Conservation (phyloP, 2,113 vertebrate species). For the Rhinogobius similis region DNA sequence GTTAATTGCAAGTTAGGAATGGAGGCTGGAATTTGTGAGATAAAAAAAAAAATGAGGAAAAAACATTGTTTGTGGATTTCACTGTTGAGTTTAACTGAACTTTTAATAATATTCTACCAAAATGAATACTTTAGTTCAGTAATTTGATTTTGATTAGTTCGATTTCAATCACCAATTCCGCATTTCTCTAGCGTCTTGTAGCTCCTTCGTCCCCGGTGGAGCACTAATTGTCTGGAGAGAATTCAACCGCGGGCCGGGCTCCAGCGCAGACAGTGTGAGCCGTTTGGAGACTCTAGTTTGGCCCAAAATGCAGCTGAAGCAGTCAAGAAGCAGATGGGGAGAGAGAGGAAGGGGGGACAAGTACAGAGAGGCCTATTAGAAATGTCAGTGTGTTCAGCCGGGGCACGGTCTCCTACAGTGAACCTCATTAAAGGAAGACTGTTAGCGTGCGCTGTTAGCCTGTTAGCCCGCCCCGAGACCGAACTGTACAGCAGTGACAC, state of each 20-base stretch:
- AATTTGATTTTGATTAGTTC: not conserved
- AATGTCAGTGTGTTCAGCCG: conserved; percentile 34
- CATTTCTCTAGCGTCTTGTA: not conserved
- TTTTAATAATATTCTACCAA: not conserved
- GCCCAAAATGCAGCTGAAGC: not conserved
- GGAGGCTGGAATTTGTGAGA: not conserved
- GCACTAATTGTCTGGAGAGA: conserved; percentile 45
- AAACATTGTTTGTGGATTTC: too few relatives aligned
- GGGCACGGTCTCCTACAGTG: conserved; percentile 20
- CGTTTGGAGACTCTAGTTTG: conserved; percentile 11
- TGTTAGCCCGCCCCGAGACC: conserved; percentile 18
- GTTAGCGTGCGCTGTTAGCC: conserved; percentile 22
- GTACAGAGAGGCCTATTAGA: conserved; percentile 35
- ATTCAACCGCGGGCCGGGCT: conserved; percentile 29
- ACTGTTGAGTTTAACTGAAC: not conserved
- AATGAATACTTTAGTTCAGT: not conserved
- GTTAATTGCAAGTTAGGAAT: not conserved
- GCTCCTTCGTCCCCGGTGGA: conserved; percentile 4
- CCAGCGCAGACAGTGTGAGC: not conserved
- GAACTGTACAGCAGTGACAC: conserved; percentile 24
- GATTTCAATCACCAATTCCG: not conserved
- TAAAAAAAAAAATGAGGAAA: not conserved
- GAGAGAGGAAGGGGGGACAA: conserved; percentile 6
- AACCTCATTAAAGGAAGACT: conserved; percentile 42
- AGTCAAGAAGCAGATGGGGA: not conserved